Conservation (phyloP, 2,888 invertebrate species). For the Plagiodera versicolora region DNA sequence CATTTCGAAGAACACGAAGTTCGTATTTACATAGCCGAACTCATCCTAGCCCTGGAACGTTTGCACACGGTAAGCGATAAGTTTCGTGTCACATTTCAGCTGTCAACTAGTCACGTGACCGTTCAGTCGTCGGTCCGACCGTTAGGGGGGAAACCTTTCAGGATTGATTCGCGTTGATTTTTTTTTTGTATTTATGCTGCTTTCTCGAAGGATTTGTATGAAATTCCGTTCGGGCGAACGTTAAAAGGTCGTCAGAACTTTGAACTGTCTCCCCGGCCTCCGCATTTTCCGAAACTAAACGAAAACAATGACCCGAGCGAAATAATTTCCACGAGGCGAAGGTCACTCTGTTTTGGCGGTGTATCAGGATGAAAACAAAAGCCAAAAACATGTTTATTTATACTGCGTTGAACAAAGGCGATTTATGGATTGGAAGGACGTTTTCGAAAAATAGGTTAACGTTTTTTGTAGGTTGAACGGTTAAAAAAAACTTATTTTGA, state of each 20-base stretch:
- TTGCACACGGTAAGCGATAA: conserved; percentile 77
- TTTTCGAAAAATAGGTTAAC: no score
- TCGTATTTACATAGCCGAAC: conserved; percentile 92
- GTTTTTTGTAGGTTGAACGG: no score
- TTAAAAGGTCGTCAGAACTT: no score
- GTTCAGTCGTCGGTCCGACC: neutral
- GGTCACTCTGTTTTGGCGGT: conserved; percentile 14
- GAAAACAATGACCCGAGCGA: neutral
- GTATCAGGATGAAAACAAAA: conserved; percentile 16
- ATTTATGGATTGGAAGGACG: neutral
- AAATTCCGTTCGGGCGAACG: no score
- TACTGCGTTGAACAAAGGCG: conserved; percentile 7
- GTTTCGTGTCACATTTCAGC: neutral
- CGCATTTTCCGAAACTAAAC: neutral
- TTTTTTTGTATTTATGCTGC: no score
- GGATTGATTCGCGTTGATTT: no score
- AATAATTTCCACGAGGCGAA: conserved; percentile 1
- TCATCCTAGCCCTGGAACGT: conserved; percentile 92
- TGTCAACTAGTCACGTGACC: no score
- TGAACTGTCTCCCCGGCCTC: neutral
- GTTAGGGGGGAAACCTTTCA: no score
- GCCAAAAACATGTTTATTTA: conserved; percentile 22
- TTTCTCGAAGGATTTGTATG: no score
- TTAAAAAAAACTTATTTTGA: no score
- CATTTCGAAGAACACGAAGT: conserved; percentile 90